Evolutionary conservation across 2,113 vertebrate genomes (phyloP).

Genomic region (Labrus mixtus): DNA sequence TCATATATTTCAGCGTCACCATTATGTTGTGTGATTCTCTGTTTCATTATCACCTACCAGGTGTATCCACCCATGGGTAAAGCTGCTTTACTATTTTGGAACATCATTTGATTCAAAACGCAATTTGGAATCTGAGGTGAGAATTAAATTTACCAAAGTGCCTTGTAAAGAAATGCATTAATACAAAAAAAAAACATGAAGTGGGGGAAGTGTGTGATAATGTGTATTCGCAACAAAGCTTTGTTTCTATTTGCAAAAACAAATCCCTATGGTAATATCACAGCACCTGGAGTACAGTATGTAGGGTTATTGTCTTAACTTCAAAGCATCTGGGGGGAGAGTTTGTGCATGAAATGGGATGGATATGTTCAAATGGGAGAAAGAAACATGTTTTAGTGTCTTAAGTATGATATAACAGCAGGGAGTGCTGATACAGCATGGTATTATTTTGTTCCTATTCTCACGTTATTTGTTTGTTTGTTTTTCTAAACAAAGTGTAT

Average conservation of each 20-base stretch:
- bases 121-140: constrained; percentile 43
- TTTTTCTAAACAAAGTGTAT: background rate
- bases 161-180: constrained; percentile 11
- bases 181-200: constrained; percentile 28
- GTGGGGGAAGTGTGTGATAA: constrained; percentile 19
- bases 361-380: constrained; percentile 15
- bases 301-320: constrained; percentile 36
- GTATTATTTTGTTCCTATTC: background rate
- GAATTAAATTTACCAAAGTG: constrained; percentile 38
- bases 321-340: constrained; percentile 22
- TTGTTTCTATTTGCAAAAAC: constrained; percentile 31
- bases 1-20: background rate
- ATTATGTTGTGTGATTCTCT: background rate
- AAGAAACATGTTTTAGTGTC: constrained; percentile 6
- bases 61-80: background rate
- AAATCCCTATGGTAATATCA: constrained; percentile 22
- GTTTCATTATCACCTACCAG: constrained; percentile 33
- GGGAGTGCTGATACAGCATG: background rate
- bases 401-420: constrained; percentile 29
- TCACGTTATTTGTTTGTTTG: too few species aligned
- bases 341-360: constrained; percentile 5
- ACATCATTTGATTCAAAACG: constrained; percentile 27
- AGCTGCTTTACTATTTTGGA: constrained; percentile 3
- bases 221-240: constrained; percentile 16
- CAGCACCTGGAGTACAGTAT: constrained; percentile 11